Base-by-base conservation (phyloP, 2,888 invertebrate species). In the Drosophila nigricruria region DNA sequence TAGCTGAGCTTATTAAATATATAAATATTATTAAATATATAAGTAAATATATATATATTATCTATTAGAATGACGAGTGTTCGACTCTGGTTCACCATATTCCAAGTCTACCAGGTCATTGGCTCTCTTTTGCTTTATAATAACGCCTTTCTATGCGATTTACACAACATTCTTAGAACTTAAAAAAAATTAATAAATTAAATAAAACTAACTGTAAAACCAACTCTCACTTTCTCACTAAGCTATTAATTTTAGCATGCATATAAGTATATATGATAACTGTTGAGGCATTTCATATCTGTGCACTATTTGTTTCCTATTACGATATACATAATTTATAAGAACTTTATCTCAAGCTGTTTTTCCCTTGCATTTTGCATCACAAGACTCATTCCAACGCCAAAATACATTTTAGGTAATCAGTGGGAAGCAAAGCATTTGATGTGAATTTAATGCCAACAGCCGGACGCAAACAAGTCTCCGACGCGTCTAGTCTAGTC, bases 391-490 rank as follows among this genome's bases (percentile, higher is more conserved):
- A 12, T 42, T 47, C 58, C 43, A 61, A 67, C 43, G 54, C 23
- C 20, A 40, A 36, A 25, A 36, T 10, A 36, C 16, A 59, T 23
- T 56, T 30, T 14, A 32, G 36, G 47, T 54, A 71, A 74, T 77
- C 77, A 67, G 64, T 71, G 54, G 54, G 18, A 3, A 18, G 52
- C 30, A 52, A 49, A 60, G 27, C 61, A 60, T 78, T 87, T 81
- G 85, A 81, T 84, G 67, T 58, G 74, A 69, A 65, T 81, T 88
- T 82, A 82, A 82, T 72, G 67, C 75, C 76, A 32, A 18, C 18
- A 42, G 65, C 50, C 68, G 68, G 64, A 66, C 23, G 32, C 23
- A 20, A 23, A n/a, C 52, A 23, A 36, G 52, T 52, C 52, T 36
- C 49, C 49, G 49, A 3, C 50, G 52, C 38, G 38, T 40, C 45